Evolutionary conservation across 2,113 vertebrate species (phyloP), one percentile per base, ranked within the genome.

Genomic region (Alligator sinensis): DNA sequence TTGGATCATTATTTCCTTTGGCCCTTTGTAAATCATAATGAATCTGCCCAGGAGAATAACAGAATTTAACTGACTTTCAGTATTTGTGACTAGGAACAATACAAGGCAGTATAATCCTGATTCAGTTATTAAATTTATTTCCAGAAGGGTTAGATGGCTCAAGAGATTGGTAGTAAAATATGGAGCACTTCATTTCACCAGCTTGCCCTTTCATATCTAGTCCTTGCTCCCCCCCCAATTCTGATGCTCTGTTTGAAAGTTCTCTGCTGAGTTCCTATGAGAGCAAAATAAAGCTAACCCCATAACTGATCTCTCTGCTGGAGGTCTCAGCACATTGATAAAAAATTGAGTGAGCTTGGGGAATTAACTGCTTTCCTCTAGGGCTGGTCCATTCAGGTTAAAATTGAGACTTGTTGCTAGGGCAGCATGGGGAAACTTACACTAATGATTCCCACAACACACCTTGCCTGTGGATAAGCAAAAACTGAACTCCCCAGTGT

Each of bases 1-100:
- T 91, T 82, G 78, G 55, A 59, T 90, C 82, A 89, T 87, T 86
- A 64, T 82, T 55, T 83, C 78, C 84, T 92, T 66, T 17, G 77
- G 59, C 58, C 57, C 9, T 22, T 82, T 60, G 60, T 90, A 77
- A 83, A 47, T 10, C 76, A 75, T 68, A 34, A 19, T 83, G 9
- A 88, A 86, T 28, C 12, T 47, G 17, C 54, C 80, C 47, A 28
- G 0, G 0, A 34, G 30, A 1, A 1, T 28, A 80, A 81, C 6
- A 1, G 5, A 5, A 5, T 14, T 27, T 21, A 84, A 55, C 68
- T 5, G 5, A 10, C 17, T 87, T 77, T 54, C 24, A 15, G 18
- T 62, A 72, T 81, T 34, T 30, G 27, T 27, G 25, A 60, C 78
- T 89, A 77, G 66, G 74, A 91, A 54, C 27, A 72, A 72, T 38